phyloP scores from a whole-genome alignment of 2,113 vertebrate genomes.

The Burhinus bistriatus region DNA sequence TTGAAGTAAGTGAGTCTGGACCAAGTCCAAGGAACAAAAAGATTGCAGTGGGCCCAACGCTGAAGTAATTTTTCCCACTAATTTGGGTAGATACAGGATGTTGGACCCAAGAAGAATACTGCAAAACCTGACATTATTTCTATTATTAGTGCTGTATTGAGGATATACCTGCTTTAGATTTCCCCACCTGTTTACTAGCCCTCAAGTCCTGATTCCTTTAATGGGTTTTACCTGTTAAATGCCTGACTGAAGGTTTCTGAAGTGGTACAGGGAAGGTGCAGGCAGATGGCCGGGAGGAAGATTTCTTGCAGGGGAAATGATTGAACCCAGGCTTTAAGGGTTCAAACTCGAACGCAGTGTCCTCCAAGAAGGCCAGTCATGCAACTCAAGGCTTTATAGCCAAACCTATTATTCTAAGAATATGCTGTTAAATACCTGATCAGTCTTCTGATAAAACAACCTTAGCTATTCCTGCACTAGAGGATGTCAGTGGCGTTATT shows the following conservation, averaged over 20 bases:
- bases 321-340: not conserved
- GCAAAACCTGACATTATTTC: not conserved
- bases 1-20: not conserved
- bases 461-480: not conserved
- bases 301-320: not conserved
- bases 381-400: not conserved
- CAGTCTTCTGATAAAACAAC: not conserved
- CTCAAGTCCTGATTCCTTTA: not conserved
- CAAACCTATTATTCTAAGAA: not conserved
- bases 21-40: not conserved
- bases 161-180: not conserved
- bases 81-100: not conserved
- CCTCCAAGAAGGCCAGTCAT: not conserved
- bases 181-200: not conserved
- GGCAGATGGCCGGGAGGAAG: not conserved
- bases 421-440: not conserved
- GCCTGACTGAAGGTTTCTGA: not conserved
- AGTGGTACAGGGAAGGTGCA: not conserved
- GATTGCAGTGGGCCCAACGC: rapidly evolving
- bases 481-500: not conserved
- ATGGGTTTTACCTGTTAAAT: not conserved
- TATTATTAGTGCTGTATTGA: not conserved
- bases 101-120: not conserved
- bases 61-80: not conserved
- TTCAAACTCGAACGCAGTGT: not conserved